Evolutionary conservation across 2,888 invertebrate genomes (phyloP), one percentile per base, ranked within the genome.

Genomic region (Rhagium mordax): DNA sequence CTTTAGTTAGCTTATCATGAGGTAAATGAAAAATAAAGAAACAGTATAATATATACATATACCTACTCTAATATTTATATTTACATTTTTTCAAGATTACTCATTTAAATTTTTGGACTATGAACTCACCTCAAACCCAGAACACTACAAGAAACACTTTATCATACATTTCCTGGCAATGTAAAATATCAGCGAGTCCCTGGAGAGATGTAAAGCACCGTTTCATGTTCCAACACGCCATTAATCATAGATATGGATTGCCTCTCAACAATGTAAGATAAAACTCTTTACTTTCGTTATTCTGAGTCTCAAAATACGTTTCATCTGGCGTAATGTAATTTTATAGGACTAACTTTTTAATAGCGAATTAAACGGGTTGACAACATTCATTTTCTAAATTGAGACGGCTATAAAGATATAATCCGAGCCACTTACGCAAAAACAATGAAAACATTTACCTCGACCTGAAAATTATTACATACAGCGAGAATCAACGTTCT

Each of bases 191-290:
- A 78, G 77, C 70, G 62, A 59, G 75, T 77, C 80, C 78, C 81
- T 72, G 61, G 77, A 71, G 82, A 79, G 78, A 83, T 81, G 81
- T 82, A 81, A 78, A 82, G 81, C 82, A 81, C 78, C 79, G 80
- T 83, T 81, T 77, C 79, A 75, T 82, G 80, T 81, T 79, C 77
- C 81, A 67, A 71, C 71, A 69, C 55, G 72, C 79, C 81, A 83
- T 84, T 83, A 84, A 84, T 84, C 83, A 83, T 73, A 80, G 76
- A 83, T 82, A 82, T 83, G 81, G 83, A 83, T 82, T 82, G 79
- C 81, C 79, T 80, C 79, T 81, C 81, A 80, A 79, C 83, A 81
- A 74, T 79, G 74, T 78, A 77, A 75, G 73, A 76, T 64, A 72
- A 65, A 72, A 74, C 70, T 72, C 72, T 70, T 64, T 72, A 33